Evolutionary conservation across 1,140 invertebrate species (phyloP).

Genomic region (Drosophila bipectinata): DNA sequence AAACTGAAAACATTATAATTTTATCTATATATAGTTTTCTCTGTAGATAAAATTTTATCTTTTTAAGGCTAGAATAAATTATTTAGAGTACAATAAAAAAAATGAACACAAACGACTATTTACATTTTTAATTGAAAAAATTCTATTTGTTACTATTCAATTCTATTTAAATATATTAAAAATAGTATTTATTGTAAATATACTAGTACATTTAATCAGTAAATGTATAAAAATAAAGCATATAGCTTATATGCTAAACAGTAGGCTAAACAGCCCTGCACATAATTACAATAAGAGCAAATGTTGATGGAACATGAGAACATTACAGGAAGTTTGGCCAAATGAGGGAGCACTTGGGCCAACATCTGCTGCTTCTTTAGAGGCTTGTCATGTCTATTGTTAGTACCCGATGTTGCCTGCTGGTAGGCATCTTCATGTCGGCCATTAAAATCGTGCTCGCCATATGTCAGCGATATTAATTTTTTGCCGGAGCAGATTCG

Average conservation of each 20-base stretch:
- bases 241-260: neutral
- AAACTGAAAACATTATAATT: no score
- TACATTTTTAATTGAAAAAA: no score
- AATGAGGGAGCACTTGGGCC: constrained; percentile 19
- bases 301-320: constrained; percentile 42
- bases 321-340: constrained; percentile 5
- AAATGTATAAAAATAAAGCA: neutral
- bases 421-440: constrained; percentile 49
- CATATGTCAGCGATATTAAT: constrained; percentile 76
- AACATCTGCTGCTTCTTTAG: constrained; percentile 33
- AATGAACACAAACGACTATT: no score
- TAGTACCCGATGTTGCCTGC: constrained; percentile 48
- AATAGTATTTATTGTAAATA: neutral
- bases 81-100: no score
- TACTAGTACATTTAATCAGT: neutral
- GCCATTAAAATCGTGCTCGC: constrained; percentile 58
- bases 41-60: no score
- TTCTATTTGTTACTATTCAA: no score
- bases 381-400: constrained; percentile 62
- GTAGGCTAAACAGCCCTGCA: constrained; percentile 23
- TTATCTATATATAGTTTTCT: no score
- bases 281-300: constrained; percentile 40
- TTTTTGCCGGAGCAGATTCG: constrained; percentile 50
- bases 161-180: no score
- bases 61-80: no score